phyloP scores from a whole-genome alignment of 2,888 invertebrate genomes.

The Serripes groenlandicus region DNA sequence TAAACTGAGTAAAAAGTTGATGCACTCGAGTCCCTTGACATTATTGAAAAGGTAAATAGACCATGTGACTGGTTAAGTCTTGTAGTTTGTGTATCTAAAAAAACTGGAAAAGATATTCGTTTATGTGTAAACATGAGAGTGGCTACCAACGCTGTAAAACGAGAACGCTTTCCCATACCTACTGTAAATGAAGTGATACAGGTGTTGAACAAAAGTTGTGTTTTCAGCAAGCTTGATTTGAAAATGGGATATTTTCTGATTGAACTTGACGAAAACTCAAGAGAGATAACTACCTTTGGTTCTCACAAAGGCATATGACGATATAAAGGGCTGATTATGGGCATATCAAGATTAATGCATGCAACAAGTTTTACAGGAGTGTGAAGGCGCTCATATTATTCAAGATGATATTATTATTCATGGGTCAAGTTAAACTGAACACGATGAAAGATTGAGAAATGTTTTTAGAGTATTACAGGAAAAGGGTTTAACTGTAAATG shows the following conservation, averaged over 20 bases:
- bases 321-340: slow-evolving; percentile 66
- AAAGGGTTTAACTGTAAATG: slow-evolving; percentile 18
- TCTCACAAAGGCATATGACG: slow-evolving; percentile 63
- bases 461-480: slow-evolving; percentile 1
- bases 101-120: slow-evolving; percentile 16
- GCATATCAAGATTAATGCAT: slow-evolving; percentile 18
- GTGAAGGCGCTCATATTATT: slow-evolving; percentile 55
- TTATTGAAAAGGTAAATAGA: slow-evolving; percentile 71
- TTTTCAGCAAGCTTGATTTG: slow-evolving; percentile 69
- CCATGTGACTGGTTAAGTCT: slow-evolving; percentile 67
- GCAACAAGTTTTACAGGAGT: slow-evolving; percentile 36
- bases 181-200: slow-evolving; percentile 42
- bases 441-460: too few relatives aligned
- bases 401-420: slow-evolving; percentile 65
- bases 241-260: slow-evolving; percentile 68
- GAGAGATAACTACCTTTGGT: slow-evolving; percentile 71
- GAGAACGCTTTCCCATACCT: slow-evolving; percentile 47
- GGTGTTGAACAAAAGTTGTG: slow-evolving; percentile 36
- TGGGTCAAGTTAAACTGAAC: slow-evolving; percentile 56
- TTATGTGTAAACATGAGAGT: slow-evolving; percentile 52
- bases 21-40: slow-evolving; percentile 48
- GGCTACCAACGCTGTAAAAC: slow-evolving; percentile 42
- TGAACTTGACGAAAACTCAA: slow-evolving; percentile 61
- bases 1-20: slow-evolving; percentile 57
- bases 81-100: slow-evolving; percentile 66